These are phyloP conservation scores for Teleiodes luculella DNA, from an alignment of 2,888 invertebrate species.

Conservation along the genomic window DNA sequence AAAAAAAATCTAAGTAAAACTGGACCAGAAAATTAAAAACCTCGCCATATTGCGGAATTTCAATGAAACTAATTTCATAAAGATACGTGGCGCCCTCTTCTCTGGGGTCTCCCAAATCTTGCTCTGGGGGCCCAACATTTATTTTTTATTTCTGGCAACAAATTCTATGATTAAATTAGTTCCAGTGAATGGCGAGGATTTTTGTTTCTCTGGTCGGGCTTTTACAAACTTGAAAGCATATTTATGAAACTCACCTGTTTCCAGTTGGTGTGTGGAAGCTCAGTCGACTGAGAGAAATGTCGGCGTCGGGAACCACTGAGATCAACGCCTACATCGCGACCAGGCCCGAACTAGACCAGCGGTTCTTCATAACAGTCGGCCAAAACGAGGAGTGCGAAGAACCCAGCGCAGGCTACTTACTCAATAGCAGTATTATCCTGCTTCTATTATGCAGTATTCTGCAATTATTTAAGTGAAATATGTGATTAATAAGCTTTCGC, in stretches of 20 bases:
- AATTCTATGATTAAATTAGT: no score
- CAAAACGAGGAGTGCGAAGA: slow-evolving; percentile 53
- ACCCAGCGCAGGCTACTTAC: slow-evolving; percentile 49
- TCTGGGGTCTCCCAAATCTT: no score
- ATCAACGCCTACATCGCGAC: slow-evolving; percentile 38
- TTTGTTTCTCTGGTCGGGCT: no score
- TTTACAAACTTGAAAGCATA: no score
- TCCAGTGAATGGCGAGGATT: no score
- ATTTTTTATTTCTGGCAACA: no score
- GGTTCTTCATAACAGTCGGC: slow-evolving; percentile 46
- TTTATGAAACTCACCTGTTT: slow-evolving; percentile 17
- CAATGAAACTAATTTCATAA: background rate
- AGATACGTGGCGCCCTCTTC: no score
- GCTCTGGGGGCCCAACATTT: no score
- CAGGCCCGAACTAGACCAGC: slow-evolving; percentile 46
- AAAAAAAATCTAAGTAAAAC: background rate
- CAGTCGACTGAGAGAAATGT: slow-evolving; percentile 48
- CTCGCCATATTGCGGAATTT: no score
- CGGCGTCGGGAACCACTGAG: slow-evolving; percentile 25
- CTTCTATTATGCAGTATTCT: slow-evolving; percentile 46
- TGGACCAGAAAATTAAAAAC: no score
- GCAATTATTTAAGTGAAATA: slow-evolving; percentile 35
- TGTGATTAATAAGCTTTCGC: no score
- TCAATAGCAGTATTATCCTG: slow-evolving; percentile 57
- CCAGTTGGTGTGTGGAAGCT: slow-evolving; percentile 64